Conservation (phyloP, 53 echinoderm and acorn worm species). For the Antedon mediterranea region DNA sequence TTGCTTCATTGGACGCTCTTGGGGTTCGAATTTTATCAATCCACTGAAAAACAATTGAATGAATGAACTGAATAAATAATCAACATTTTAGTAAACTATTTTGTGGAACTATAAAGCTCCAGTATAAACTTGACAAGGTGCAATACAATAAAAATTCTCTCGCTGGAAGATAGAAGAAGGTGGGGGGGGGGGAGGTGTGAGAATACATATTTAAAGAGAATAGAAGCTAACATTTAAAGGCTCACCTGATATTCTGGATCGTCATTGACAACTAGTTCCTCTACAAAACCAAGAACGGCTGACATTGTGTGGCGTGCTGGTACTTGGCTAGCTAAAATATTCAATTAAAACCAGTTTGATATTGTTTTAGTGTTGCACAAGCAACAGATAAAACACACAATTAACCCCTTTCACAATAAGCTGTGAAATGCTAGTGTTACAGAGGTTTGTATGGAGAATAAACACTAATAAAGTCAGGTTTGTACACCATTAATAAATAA, state of each 20-base stretch:
- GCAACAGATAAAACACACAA: too few species aligned
- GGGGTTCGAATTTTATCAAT: slow-evolving; percentile 97
- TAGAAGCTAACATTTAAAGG: too few species aligned
- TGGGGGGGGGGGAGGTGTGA: not conserved
- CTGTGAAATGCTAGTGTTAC: too few species aligned
- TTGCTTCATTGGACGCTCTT: slow-evolving; percentile 88
- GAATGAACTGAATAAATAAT: too few species aligned
- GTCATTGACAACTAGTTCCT: slow-evolving; percentile 92
- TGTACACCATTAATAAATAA: too few species aligned
- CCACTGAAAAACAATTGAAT: slow-evolving; percentile 71
- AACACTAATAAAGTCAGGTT: too few species aligned
- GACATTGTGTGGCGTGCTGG: slow-evolving; percentile 68
- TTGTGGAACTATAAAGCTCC: too few species aligned
- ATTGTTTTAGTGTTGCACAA: too few species aligned
- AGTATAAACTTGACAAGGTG: too few species aligned
- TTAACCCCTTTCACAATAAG: too few species aligned
- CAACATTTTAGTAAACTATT: too few species aligned
- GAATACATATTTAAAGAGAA: not conserved
- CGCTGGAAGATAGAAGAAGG: not conserved
- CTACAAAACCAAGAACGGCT: slow-evolving; percentile 90
- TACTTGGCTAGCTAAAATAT: slow-evolving; percentile 51
- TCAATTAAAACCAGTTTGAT: not conserved
- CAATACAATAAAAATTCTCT: not conserved
- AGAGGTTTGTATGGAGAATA: too few species aligned
- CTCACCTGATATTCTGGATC: slow-evolving; percentile 96